Evolutionary conservation across 1,140 invertebrate species (phyloP), one percentile per base, ranked within the genome.

Genomic region (Trachymyrmex cornetzi): DNA sequence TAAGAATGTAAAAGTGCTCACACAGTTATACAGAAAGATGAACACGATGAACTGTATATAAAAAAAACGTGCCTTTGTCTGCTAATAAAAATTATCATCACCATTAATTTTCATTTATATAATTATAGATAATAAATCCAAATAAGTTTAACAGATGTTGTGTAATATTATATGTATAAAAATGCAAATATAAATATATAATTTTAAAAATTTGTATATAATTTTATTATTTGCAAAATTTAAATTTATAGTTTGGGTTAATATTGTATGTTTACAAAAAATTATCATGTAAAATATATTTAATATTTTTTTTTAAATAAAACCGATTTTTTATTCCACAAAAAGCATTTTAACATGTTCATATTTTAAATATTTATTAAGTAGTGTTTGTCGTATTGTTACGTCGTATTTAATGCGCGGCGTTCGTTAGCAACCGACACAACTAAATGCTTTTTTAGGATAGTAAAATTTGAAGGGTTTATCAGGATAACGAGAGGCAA

Each of bases 401-500:
- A 66, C 3, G 34, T 77, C 9, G 19, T 38, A n/a, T 61, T 48
- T 48, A 63, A 77, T 48, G 16, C n/a, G 55, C 6, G 34, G 55
- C 1, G 19, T 24, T 61, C 38, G 16, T 64, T 64, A 77, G 27
- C 3, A 64, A 48, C 1, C 16, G 19, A 2, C 3, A 34, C n/a
- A 34, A 66, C 11, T 50, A 77, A 77, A 77, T 48, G 64, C 24
- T 64, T 19, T 50, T 48, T 44, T 55, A 14, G 16, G 19, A 22
- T 22, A 24, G 24, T 6, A 12, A 61, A 77, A 61, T 48, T 77
- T 48, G 19, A 80, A 66, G 50, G 27, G 22, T 67, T 80, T 67
- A 80, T 67, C 27, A 16, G 12, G 5, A 55, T 80, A 80, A 80
- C 30, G 48, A 80, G 14, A 34, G 27, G 3, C 74, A 16, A 80